phyloP scores from a whole-genome alignment of 2,797 vertebrate species.

The Tangara arthus region DNA sequence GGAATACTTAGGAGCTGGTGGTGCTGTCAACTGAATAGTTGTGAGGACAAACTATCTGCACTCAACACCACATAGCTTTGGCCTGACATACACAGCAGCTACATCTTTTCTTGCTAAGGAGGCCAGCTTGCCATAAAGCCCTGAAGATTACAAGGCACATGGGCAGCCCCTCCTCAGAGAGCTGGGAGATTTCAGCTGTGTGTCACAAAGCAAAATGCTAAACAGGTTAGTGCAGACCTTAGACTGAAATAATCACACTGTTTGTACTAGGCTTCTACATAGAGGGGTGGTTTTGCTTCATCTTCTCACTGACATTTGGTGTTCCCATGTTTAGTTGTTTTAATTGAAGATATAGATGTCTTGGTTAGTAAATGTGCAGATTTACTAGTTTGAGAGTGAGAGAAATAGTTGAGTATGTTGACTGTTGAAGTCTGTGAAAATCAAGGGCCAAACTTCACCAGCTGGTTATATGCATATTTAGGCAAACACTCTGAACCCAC shows the following conservation, averaged over 20 bases:
- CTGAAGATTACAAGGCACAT: background rate
- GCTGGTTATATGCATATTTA: background rate
- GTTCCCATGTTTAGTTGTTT: background rate
- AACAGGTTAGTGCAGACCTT: background rate
- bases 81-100: background rate
- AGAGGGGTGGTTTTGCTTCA: background rate
- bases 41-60: background rate
- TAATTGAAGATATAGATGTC: background rate
- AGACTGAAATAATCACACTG: background rate
- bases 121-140: background rate
- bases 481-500: background rate
- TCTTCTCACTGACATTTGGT: background rate
- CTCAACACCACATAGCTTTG: background rate
- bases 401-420: background rate
- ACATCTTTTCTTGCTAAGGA: background rate
- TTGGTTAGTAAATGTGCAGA: background rate
- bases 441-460: background rate
- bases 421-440: background rate
- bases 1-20: background rate
- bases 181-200: background rate
- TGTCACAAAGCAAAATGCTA: rapidly evolving
- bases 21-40: background rate
- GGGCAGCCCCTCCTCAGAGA: background rate
- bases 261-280: background rate
- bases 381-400: background rate